Conservation (phyloP, 2,113 vertebrate genomes). For the Malurus elegans region DNA sequence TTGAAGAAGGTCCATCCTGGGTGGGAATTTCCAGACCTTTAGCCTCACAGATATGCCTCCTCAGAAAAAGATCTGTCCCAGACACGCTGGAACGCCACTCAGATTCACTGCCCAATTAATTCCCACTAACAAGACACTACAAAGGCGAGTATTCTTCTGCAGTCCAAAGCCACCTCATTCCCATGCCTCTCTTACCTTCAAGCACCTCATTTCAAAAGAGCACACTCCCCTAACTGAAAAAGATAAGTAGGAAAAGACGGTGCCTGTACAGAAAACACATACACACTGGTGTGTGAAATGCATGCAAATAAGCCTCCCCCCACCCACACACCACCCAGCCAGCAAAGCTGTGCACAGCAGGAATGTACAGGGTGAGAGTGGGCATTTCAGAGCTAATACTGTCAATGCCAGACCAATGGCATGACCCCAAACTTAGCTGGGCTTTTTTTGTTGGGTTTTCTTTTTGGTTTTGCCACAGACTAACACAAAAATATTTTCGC, state of each 20-base stretch:
- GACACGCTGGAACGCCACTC: not conserved
- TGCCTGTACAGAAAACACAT: not conserved
- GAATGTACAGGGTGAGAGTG: not conserved
- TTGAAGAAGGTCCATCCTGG: not conserved
- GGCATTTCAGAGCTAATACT: not conserved
- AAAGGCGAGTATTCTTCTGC: conserved; percentile 26
- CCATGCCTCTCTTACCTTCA: conserved; percentile 29
- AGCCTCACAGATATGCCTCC: conserved; percentile 1
- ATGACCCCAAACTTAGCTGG: not conserved
- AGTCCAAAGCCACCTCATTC: not conserved
- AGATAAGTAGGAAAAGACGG: not conserved
- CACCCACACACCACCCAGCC: not conserved
- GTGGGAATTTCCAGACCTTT: conserved; percentile 36
- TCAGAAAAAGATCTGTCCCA: not conserved
- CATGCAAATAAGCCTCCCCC: not conserved
- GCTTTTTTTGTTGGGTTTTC: no score
- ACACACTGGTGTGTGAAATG: not conserved
- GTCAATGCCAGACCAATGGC: not conserved
- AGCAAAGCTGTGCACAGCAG: not conserved
- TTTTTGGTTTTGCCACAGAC: not conserved
- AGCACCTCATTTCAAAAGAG: not conserved
- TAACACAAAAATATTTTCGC: not conserved
- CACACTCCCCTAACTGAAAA: not conserved
- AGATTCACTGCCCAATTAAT: conserved; percentile 49
- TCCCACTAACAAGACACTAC: conserved; percentile 8